phyloP scores from a whole-genome alignment of 2,113 vertebrate species.

The Oenanthe melanoleuca region DNA sequence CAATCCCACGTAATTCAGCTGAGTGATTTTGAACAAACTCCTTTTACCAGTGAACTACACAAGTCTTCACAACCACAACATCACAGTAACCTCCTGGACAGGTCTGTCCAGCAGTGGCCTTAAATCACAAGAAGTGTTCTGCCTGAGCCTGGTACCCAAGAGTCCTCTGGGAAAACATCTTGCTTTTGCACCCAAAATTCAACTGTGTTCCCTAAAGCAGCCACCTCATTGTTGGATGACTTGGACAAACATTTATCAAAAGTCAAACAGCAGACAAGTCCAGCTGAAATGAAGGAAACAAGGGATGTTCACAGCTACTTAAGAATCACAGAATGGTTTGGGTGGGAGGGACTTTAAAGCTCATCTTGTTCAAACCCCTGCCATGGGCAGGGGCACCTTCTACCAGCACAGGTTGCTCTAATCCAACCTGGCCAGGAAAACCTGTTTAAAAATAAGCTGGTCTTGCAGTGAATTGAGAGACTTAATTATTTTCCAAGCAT shows the following conservation, averaged over 20 bases:
- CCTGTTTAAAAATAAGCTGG: background rate
- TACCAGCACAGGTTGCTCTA: background rate
- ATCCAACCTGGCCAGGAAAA: background rate
- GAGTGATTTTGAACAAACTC: background rate
- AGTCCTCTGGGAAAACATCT: background rate
- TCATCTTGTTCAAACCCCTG: background rate
- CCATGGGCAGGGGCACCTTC: background rate
- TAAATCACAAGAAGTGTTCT: background rate
- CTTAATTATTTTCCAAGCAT: background rate
- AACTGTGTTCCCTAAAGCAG: background rate
- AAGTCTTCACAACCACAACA: accelerated
- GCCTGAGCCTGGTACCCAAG: accelerated
- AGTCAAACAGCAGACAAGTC: background rate
- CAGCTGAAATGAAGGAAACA: background rate
- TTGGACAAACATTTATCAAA: background rate
- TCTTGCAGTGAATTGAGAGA: background rate
- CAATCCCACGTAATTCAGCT: background rate
- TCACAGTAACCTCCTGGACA: background rate
- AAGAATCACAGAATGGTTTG: background rate
- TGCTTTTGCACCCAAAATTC: background rate
- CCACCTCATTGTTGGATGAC: background rate
- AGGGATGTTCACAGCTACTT: background rate
- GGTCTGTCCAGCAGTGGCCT: background rate
- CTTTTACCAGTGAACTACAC: background rate
- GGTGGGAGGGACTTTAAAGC: background rate